Base-by-base conservation (phyloP, 2,888 invertebrate species). In the Caenorhabditis sp. region DNA sequence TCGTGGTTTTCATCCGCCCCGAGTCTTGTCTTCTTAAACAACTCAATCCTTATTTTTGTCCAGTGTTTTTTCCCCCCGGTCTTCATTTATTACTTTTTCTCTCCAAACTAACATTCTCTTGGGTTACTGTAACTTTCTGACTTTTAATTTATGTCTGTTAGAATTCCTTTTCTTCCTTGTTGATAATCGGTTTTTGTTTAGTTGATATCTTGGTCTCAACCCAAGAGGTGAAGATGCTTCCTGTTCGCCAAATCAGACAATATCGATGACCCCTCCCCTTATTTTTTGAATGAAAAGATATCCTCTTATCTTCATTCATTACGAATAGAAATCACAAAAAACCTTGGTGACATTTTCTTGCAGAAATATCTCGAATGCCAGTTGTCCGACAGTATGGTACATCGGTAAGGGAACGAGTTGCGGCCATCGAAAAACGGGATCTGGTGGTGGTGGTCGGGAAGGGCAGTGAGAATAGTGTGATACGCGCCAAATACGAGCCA, bases 401-500 rank as follows among this genome's bases (percentile, higher is more conserved):
- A 44, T 83, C 85, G 26, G 87, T 87, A n/a, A 76, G 68, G 49
- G 87, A 87, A 35, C 44, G 84, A 66, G 54, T 87, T n/a, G 84
- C 84, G 6, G 87, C 87, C 10, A 82, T 87, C 28, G 87, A 87
- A 24, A 79, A 84, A 38, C 74, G 68, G 41, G 74, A 73, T 35
- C 28, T 54, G 68, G 63, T 61, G 19, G 63, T 61, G 19, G 54
- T 56, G 35, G 59, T 49, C 26, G 59, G 72, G 10, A 77, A 51
- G 12, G 19, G 24, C 2, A 63, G 49, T 26, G 85, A 85, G 31
- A 85, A 85, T 54, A 69, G 87, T 8, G 82, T 90, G 3, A 87
- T 91, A 41, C 86, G 89, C 14, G 90, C 91, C 2, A 85, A 89
- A 12, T 87, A 86, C 73, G 77, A 85, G 54, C 86, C 90, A 19